Percentiles rank a stretch among this genome's conserved stretches.
phyloP scores from a whole-genome alignment of 2,888 invertebrate genomes.

The Clunio marinus region DNA sequence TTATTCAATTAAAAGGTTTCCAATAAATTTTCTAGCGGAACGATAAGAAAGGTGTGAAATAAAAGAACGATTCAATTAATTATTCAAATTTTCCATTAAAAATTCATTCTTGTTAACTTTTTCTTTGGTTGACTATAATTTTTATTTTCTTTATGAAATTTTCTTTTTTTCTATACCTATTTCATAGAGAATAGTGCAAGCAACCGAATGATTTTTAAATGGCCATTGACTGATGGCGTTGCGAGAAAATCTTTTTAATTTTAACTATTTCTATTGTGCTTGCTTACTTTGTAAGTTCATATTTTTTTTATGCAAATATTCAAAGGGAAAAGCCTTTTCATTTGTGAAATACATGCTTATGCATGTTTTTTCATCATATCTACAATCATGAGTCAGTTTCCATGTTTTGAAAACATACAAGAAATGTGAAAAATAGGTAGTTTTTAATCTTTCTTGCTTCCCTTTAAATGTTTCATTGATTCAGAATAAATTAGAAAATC shows the following conservation, averaged over 20 bases:
- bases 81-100: not conserved
- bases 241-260: not conserved
- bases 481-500: no score
- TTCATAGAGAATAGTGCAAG: slow-evolving; percentile 8
- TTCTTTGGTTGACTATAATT: not conserved
- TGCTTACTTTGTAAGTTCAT: slow-evolving; percentile 9
- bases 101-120: not conserved
- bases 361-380: not conserved
- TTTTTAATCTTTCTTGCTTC: no score
- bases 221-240: not conserved
- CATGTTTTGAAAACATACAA: no score
- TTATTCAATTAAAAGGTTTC: not conserved
- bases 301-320: not conserved
- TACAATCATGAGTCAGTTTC: no score
- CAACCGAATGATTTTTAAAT: not conserved
- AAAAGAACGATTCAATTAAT: not conserved
- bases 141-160: not conserved
- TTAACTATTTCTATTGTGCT: not conserved
- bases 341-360: not conserved
- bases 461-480: no score
- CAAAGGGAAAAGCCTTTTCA: not conserved
- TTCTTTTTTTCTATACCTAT: not conserved
- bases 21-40: not conserved
- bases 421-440: no score
- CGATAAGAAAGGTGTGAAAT: not conserved